Percentiles rank a stretch among this genome's conserved stretches.
Evolutionary conservation across 2,888 invertebrate species (phyloP).

Genomic region (Phyllotreta cruciferae): DNA sequence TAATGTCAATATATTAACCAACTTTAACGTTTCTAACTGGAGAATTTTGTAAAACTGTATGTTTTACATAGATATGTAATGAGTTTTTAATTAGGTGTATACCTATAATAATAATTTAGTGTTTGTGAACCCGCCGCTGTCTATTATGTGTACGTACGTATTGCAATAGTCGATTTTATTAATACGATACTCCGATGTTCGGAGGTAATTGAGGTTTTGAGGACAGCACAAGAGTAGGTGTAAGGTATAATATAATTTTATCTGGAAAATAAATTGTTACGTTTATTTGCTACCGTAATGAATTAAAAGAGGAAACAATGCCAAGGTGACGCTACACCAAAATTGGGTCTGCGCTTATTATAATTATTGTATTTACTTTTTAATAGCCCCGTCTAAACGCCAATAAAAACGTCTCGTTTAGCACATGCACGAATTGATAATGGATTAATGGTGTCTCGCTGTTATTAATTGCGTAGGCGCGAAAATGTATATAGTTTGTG

Average conservation of each 20-base stretch:
- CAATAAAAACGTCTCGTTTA: no score
- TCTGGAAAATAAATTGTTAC: slow-evolving; percentile 6
- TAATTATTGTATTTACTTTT: neutral
- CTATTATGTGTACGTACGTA: neutral
- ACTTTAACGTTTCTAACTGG: neutral
- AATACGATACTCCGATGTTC: slow-evolving; percentile 8
- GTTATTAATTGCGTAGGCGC: no score
- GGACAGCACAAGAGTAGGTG: slow-evolving; percentile 7
- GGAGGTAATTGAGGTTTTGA: slow-evolving; percentile 3
- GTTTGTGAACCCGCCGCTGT: neutral
- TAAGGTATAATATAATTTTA: slow-evolving; percentile 9
- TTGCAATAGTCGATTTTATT: slow-evolving; percentile 6
- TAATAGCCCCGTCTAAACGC: no score
- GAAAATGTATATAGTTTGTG: no score
- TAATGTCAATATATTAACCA: neutral
- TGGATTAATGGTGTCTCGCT: no score
- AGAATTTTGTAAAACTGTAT: no score
- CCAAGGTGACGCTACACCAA: slow-evolving; percentile 4
- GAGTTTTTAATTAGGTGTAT: no score
- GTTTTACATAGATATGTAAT: no score
- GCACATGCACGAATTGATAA: no score
- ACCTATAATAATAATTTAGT: no score
- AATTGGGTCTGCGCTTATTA: slow-evolving; percentile 6
- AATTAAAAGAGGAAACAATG: slow-evolving; percentile 13
- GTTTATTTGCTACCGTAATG: slow-evolving; percentile 1